Percentiles rank a stretch among this genome's conserved stretches.
Conservation (phyloP, 2,113 vertebrate genomes). For the Hippocampus barbouri region DNA sequence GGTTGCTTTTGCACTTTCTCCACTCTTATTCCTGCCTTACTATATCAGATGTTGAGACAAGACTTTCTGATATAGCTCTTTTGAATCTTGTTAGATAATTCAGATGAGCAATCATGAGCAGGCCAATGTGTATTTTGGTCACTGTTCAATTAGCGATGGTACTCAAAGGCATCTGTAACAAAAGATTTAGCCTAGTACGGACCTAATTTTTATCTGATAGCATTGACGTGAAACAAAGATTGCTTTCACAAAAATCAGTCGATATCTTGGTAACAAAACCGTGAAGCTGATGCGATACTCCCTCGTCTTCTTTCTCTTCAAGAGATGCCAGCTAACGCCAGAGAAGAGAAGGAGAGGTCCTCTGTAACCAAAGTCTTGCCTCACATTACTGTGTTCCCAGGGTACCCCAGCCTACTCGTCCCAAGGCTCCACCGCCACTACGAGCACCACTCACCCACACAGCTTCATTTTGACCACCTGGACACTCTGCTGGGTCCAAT, state of each 20-base stretch:
- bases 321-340: constrained; percentile 97
- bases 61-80: background rate
- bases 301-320: constrained; percentile 66
- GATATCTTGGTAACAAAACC: constrained; percentile 30
- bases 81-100: too few relatives aligned
- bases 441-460: constrained; percentile 72
- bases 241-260: too few relatives aligned
- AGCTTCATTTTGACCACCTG: constrained; percentile 81
- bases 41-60: background rate
- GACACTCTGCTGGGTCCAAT: constrained; percentile 84
- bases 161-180: too few relatives aligned
- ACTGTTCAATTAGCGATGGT: too few relatives aligned
- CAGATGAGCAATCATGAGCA: too few relatives aligned
- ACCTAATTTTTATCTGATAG: too few relatives aligned
- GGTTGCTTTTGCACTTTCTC: background rate
- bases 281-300: constrained; percentile 40
- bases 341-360: constrained; percentile 84
- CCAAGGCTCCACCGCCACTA: constrained; percentile 78
- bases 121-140: too few relatives aligned
- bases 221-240: too few relatives aligned
- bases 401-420: constrained; percentile 66
- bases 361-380: constrained; percentile 87
- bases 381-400: constrained; percentile 83
- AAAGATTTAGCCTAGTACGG: too few relatives aligned
- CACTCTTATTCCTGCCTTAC: background rate